phyloP scores from a whole-genome alignment of 2,113 vertebrate genomes.

The Turnix velox region DNA sequence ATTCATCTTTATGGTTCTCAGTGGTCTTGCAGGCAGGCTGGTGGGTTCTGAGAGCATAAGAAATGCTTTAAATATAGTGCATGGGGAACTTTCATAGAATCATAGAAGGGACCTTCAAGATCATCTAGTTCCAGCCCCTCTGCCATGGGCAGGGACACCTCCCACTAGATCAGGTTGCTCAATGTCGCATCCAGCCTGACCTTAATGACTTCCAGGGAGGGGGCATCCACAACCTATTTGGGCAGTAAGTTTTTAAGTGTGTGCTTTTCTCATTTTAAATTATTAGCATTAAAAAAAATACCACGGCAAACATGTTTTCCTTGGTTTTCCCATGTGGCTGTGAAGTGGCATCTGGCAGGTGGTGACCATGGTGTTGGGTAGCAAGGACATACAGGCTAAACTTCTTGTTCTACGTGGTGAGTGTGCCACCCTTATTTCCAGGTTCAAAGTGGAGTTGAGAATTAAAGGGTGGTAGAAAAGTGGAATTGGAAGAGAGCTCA shows the following conservation, averaged over 20 bases:
- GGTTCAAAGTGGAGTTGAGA: neutral
- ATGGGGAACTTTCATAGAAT: neutral
- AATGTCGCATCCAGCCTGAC: too few species aligned
- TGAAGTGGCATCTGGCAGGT: neutral
- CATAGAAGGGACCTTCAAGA: too few species aligned
- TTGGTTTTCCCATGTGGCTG: neutral
- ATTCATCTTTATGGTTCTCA: too few species aligned
- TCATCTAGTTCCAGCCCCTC: too few species aligned
- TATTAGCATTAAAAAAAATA: neutral
- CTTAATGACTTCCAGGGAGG: too few species aligned
- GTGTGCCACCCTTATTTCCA: neutral
- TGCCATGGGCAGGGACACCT: too few species aligned
- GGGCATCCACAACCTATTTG: too few species aligned
- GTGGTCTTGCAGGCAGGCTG: neutral
- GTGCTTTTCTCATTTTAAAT: neutral
- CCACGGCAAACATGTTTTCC: too few species aligned
- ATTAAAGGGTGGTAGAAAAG: neutral
- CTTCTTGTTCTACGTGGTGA: neutral
- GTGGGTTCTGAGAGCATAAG: too few species aligned
- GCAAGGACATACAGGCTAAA: neutral
- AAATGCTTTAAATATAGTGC: accelerated
- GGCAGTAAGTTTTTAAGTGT: neutral
- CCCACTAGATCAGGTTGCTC: too few species aligned
- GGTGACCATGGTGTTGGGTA: neutral
- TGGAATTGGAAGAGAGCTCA: neutral